These are phyloP conservation scores for Drosophila villosipedis DNA, from an alignment of 2,888 invertebrate genomes.

Conservation along the genomic window DNA sequence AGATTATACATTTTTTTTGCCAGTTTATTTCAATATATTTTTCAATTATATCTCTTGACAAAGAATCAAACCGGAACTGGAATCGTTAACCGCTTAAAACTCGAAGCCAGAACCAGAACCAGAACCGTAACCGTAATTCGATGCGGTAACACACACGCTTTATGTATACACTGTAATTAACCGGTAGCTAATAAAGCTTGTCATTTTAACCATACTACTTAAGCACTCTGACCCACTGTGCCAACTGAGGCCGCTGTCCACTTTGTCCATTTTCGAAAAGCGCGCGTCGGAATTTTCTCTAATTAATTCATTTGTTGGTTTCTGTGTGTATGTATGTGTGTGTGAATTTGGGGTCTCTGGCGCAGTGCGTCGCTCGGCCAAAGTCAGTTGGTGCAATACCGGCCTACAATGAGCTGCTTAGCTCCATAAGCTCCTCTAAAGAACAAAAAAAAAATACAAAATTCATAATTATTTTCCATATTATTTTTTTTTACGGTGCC, in stretches of 20 bases:
- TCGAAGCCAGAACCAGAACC: too few relatives aligned
- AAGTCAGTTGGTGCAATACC: conserved; percentile 75
- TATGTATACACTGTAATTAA: background rate
- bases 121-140: too few relatives aligned
- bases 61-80: too few relatives aligned
- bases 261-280: conserved; percentile 46
- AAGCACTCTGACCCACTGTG: conserved; percentile 34
- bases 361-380: conserved; percentile 37
- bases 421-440: conserved; percentile 29
- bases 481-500: conserved; percentile 23
- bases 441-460: too few relatives aligned
- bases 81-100: too few relatives aligned
- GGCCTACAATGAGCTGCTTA: conserved; percentile 68
- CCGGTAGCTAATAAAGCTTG: background rate
- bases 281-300: conserved; percentile 71
- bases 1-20: too few relatives aligned
- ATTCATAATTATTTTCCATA: conserved; percentile 9
- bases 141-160: too few relatives aligned
- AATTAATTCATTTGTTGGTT: conserved; percentile 67
- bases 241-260: background rate
- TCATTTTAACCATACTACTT: background rate
- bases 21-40: too few relatives aligned
- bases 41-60: too few relatives aligned
- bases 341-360: conserved; percentile 37
- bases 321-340: conserved; percentile 21